Evolutionary conservation across 2,113 vertebrate species (phyloP).

Genomic region (Alethe diademata): DNA sequence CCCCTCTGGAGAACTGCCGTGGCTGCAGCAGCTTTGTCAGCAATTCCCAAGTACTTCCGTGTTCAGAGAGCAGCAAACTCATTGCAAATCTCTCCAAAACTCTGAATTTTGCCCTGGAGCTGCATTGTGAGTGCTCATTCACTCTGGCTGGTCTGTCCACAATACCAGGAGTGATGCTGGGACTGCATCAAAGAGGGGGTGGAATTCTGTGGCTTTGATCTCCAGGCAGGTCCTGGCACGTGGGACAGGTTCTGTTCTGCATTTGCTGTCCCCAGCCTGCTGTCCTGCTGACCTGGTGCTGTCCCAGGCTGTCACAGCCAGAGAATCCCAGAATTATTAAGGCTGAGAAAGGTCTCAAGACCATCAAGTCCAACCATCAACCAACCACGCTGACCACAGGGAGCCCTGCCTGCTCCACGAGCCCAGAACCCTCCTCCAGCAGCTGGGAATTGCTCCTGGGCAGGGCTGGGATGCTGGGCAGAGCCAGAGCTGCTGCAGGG

Average conservation of each 20-base stretch:
- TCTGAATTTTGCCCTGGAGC: neutral
- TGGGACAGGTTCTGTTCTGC: neutral
- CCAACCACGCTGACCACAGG: rapidly evolving
- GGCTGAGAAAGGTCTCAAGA: neutral
- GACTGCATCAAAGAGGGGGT: neutral
- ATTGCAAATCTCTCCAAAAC: neutral
- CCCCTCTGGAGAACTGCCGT: neutral
- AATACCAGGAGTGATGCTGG: neutral
- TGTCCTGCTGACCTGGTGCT: rapidly evolving
- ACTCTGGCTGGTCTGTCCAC: neutral
- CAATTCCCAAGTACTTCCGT: neutral
- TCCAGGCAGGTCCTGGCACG: neutral
- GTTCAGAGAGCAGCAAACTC: neutral
- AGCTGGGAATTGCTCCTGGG: neutral
- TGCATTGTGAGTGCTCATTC: neutral
- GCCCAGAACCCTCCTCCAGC: neutral
- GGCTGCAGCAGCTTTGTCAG: neutral
- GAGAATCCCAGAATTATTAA: neutral
- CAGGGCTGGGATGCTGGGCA: neutral
- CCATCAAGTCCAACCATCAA: neutral
- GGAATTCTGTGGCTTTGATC: neutral
- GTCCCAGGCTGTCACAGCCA: neutral
- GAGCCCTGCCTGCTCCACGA: neutral
- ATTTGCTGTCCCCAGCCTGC: neutral
- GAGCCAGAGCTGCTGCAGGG: neutral